These are phyloP conservation scores for Lepus europaeus DNA, from an alignment of 2,113 vertebrate genomes.

Conservation along the genomic window DNA sequence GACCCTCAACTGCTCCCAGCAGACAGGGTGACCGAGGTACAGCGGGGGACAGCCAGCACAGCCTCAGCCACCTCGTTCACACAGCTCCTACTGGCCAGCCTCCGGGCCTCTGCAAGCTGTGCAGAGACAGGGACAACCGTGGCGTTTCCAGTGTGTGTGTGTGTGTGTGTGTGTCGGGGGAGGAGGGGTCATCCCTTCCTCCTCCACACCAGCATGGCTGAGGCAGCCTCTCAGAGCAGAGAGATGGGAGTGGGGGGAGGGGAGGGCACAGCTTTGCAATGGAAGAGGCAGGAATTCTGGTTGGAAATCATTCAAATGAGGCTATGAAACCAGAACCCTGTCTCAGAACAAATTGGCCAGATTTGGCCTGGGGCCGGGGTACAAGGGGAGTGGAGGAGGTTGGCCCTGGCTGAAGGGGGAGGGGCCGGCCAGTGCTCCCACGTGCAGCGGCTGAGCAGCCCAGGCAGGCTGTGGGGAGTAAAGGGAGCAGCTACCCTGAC, in stretches of 20 bases:
- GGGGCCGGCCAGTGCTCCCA: background rate
- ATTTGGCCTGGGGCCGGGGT: slow-evolving; percentile 74
- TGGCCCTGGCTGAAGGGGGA: slow-evolving; percentile 21
- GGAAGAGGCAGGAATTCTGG: slow-evolving; percentile 82
- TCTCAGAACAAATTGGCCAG: slow-evolving; percentile 84
- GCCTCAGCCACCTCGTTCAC: background rate
- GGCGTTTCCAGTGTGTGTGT: background rate
- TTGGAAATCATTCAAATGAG: slow-evolving; percentile 86
- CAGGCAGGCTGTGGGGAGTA: background rate
- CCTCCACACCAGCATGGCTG: slow-evolving; percentile 11
- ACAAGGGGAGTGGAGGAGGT: background rate
- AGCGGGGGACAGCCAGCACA: background rate
- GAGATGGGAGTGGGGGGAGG: slow-evolving; percentile 62
- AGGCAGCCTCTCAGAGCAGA: background rate
- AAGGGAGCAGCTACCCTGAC: background rate
- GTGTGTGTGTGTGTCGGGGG: background rate
- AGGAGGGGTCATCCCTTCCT: background rate
- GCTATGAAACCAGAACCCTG: slow-evolving; percentile 83
- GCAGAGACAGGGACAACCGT: too few species aligned
- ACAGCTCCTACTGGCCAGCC: background rate
- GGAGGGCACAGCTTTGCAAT: slow-evolving; percentile 53
- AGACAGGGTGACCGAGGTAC: background rate
- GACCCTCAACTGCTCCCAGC: background rate
- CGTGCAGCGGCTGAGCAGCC: background rate
- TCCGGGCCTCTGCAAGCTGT: background rate